Evolutionary conservation across 2,888 invertebrate species (phyloP).

Genomic region (Scotopteryx bipunctaria): DNA sequence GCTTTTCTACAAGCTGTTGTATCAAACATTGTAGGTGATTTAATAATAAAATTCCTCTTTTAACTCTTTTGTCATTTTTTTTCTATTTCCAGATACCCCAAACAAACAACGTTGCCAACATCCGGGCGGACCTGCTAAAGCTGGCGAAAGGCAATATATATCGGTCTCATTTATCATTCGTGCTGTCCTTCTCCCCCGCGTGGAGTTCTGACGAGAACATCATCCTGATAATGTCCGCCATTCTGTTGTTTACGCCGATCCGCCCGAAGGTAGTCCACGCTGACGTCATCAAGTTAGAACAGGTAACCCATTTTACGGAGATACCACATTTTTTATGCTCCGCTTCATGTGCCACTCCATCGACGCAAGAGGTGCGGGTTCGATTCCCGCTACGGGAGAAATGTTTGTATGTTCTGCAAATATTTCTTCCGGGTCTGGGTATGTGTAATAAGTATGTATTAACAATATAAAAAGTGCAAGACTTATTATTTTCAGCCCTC

Average conservation of each 20-base stretch:
- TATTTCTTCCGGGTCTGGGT: no score
- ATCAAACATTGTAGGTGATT: no score
- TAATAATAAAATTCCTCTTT: no score
- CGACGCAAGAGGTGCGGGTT: no score
- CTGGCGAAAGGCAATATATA: slow-evolving; percentile 95
- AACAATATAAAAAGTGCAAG: no score
- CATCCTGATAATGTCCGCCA: slow-evolving; percentile 95
- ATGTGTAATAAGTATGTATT: no score
- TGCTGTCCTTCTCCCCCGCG: slow-evolving; percentile 91
- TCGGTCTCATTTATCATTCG: slow-evolving; percentile 91
- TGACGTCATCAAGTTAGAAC: slow-evolving; percentile 93
- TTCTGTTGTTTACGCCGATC: slow-evolving; percentile 94
- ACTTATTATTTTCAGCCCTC: no score
- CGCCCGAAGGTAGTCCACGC: slow-evolving; percentile 90
- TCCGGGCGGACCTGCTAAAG: slow-evolving; percentile 95
- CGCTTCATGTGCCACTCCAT: no score
- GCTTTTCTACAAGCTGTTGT: no score
- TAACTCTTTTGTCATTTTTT: not conserved
- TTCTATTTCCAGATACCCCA: slow-evolving; percentile 86
- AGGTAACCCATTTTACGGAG: slow-evolving; percentile 76
- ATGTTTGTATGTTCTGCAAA: no score
- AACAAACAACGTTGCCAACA: slow-evolving; percentile 88
- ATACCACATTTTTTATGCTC: not conserved
- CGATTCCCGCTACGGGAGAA: no score
- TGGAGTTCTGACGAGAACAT: slow-evolving; percentile 95